Evolutionary conservation across 2,113 vertebrate species (phyloP), one percentile per base, ranked within the genome.

Genomic region (Chaenocephalus aceratus): DNA sequence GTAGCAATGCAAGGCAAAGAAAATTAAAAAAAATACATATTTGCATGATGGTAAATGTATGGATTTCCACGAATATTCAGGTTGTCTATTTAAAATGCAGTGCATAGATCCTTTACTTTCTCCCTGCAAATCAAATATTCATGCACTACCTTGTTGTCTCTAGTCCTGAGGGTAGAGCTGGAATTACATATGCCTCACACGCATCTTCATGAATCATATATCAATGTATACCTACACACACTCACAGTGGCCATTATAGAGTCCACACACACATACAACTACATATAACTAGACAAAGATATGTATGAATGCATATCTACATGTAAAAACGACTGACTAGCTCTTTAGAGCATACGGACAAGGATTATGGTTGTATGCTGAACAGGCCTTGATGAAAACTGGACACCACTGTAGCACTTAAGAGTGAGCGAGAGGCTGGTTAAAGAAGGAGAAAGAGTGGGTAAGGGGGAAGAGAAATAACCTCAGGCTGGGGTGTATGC

Each of bases 101-200:
- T 82, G 84, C 93, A 91, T 94, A 91, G 86, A 92, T 91, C 92
- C 91, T 91, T 94, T 94, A 95, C 93, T 92, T 94, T 95, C 92
- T 93, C 91, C 81, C 85, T 71, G 93, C 90, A 91, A 94, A 95
- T 95, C 92, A 95, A 96, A 96, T 95, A 96, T 96, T 96, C 94
- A 96, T 96, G 93, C 90, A 83, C 93, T 93, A 95, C 93, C 93
- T 94, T 94, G 93, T 95, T 95, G 94, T 94, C 93, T 95, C 92
- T 93, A 89, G 94, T 95, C 95, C 94, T 94, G 91, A 90, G 94
- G 93, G 93, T 88, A 94, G 90, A 89, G 84, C 88, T 91, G 80
- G 91, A 93, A 94, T 93, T 94, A 94, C 91, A 94, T 93, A 94
- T 94, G 94, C 94, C 93, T 93, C 90, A 91, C 94, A 93, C 93